Percentiles rank a stretch among this genome's conserved stretches.
phyloP scores from a whole-genome alignment of 2,113 vertebrate species.

The human region DNA sequence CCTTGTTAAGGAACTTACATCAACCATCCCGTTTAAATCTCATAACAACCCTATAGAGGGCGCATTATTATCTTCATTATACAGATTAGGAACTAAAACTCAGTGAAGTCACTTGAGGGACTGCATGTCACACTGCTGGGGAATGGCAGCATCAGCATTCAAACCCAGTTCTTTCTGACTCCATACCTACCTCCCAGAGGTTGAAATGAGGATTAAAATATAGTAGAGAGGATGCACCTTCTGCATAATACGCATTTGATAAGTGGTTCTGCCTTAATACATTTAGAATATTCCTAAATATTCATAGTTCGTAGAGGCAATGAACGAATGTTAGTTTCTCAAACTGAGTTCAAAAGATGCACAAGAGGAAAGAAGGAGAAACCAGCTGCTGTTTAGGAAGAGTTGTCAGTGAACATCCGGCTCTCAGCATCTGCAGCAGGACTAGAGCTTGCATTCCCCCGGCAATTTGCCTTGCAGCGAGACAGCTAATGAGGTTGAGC shows the following conservation, averaged over 20 bases:
- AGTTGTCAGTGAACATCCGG: background rate
- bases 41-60: background rate
- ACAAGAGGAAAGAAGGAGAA: background rate
- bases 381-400: background rate
- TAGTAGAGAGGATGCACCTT: rapidly evolving
- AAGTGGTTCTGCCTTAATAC: background rate
- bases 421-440: background rate
- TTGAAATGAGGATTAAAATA: background rate
- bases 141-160: background rate
- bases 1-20: background rate
- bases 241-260: background rate
- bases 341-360: background rate
- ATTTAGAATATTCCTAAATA: background rate
- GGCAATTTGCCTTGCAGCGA: background rate
- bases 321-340: background rate
- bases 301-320: background rate
- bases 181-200: background rate
- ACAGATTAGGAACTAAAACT: background rate
- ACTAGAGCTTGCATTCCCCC: background rate
- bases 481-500: background rate
- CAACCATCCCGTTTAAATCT: background rate
- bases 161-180: background rate
- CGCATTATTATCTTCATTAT: background rate
- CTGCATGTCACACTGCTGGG: background rate
- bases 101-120: background rate